These are phyloP conservation scores for Amyelois transitella DNA, from an alignment of 1,140 invertebrate species.

Conservation along the genomic window DNA sequence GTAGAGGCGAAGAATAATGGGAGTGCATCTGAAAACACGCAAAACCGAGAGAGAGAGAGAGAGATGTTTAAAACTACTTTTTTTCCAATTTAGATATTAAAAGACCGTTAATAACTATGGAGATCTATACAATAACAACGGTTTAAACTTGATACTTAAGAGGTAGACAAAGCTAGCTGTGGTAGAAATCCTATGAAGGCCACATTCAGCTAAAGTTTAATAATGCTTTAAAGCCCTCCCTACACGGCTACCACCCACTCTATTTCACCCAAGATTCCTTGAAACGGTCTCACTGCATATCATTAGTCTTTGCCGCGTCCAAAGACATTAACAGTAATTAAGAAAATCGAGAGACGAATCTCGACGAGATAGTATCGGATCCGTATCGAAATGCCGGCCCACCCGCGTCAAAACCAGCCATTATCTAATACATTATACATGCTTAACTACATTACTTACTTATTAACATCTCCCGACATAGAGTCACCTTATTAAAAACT, in stretches of 20 bases:
- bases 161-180: no score
- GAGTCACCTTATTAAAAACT: conserved; percentile 15
- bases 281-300: background rate
- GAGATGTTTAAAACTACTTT: no score
- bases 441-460: conserved; percentile 42
- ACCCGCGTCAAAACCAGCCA: conserved; percentile 45
- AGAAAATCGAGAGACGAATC: conserved; percentile 53
- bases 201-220: no score
- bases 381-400: conserved; percentile 39
- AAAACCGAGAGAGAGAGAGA: no score
- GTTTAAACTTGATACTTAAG: no score
- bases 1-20: no score
- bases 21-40: no score
- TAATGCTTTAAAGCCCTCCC: no score
- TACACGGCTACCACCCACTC: background rate
- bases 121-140: no score
- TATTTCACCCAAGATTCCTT: background rate
- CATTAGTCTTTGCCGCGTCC: conserved; percentile 6
- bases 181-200: no score
- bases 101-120: no score
- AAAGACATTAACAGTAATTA: conserved; percentile 65
- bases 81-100: no score
- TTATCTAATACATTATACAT: conserved; percentile 67
- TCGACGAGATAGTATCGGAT: conserved; percentile 60
- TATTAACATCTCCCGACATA: conserved; percentile 17